Base-by-base conservation (phyloP, 2,797 vertebrate species). In the Clarias platycephalus region DNA sequence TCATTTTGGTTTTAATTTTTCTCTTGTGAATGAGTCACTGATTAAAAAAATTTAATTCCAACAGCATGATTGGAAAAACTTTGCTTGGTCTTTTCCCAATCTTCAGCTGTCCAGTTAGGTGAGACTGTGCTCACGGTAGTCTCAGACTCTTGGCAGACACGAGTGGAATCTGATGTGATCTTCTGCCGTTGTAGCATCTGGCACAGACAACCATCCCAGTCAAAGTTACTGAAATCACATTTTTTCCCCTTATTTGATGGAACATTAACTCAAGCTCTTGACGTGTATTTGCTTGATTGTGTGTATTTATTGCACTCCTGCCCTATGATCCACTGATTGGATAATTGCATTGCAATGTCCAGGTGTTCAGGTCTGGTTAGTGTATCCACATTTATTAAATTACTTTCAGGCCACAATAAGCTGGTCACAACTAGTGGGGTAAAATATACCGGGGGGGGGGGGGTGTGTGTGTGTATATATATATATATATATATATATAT, bases 11-110 rank as follows among this genome's bases (percentile, higher is more conserved):
- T 49, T 62, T 53, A 37, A 24, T 16, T 26, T 28, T 66, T 49
- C 26, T 80, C 6, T 49, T 28, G 60, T 80, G 37, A 80, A 80
- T 64, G 62, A 49, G 40, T 31, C 37, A 64, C 57, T 79, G 49
- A 7, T 5, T 9, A 12, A 66, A 78, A 58, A 40, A 37, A 28
- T n/a, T 28, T 3, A 53, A 80, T 64, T 80, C 20, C 16, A 80
- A 26, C 24, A 66, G n/a, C 26, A 64, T 16, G 57, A 62, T 24
- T 49, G 57, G 40, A 80, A 66, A 64, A 64, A 75, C n/a, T 53
- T 76, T 77, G 31, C 60, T 3, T 28, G 60, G 1, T 20, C 24
- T 20, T 28, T 80, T 22, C 66, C 62, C 37, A 20, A 20, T 64
- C 16, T 53, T 80, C 3, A 7, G 3, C 37, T 49, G 57, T 49